Evolutionary conservation across 2,797 vertebrate species (phyloP).

Genomic region (Sebastes elongatus): DNA sequence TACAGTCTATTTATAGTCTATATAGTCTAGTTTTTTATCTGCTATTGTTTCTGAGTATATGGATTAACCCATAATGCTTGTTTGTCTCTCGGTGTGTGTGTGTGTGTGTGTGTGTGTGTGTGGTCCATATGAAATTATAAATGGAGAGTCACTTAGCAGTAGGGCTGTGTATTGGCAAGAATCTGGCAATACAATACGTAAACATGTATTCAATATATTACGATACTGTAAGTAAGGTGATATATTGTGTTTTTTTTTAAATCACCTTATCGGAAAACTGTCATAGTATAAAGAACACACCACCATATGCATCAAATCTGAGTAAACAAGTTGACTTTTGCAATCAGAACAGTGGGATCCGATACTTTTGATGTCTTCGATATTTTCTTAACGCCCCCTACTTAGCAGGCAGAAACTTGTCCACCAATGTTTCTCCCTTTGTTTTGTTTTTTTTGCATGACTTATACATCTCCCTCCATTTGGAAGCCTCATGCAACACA

Average conservation of each 20-base stretch:
- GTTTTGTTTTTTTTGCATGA: constrained; percentile 3
- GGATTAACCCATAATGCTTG: not conserved
- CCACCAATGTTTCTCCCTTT: not conserved
- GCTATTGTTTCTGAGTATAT: not conserved
- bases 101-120: constrained; percentile 31
- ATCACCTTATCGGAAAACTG: too few species aligned
- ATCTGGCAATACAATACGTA: too few species aligned
- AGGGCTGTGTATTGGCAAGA: too few species aligned
- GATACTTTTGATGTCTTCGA: too few species aligned
- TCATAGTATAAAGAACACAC: too few species aligned
- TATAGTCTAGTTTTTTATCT: not conserved
- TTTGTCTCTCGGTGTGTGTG: constrained; percentile 5
- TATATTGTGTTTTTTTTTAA: too few species aligned
- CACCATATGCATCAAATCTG: too few species aligned
- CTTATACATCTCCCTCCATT: constrained; percentile 30
- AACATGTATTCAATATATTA: too few species aligned
- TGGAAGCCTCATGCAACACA: not conserved
- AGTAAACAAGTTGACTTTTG: too few species aligned
- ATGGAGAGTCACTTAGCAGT: not conserved
- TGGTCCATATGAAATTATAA: constrained; percentile 1
- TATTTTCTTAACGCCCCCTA: too few species aligned
- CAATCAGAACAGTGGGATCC: too few species aligned
- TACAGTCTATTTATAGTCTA: not conserved
- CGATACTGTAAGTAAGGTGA: too few species aligned
- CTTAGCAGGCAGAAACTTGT: not conserved